Percentiles rank a stretch among this genome's conserved stretches.
phyloP scores from a whole-genome alignment of 2,797 vertebrate species.

The Orientallactaga sibirica region DNA sequence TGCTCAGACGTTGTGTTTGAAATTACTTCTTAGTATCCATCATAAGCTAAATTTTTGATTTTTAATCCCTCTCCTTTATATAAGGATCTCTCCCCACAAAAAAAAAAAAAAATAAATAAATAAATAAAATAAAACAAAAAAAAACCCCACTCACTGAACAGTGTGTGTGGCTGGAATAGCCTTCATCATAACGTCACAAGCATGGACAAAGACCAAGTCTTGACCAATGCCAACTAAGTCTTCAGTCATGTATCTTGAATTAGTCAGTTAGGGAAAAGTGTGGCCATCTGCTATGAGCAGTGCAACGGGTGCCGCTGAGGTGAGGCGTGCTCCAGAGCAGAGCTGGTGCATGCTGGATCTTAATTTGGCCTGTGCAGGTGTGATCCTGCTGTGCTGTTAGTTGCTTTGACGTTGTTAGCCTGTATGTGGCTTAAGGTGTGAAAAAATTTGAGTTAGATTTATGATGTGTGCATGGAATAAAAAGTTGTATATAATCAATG shows the following conservation, averaged over 20 bases:
- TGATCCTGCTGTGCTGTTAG: background rate
- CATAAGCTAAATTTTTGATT: background rate
- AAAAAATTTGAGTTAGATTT: constrained; percentile 29
- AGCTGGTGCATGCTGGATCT: background rate
- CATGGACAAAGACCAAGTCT: background rate
- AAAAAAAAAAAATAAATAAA: too few species aligned
- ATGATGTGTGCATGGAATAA: background rate
- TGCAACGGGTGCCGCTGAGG: background rate
- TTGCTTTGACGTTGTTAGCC: background rate
- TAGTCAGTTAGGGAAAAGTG: background rate
- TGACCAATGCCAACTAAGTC: background rate
- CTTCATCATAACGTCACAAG: background rate
- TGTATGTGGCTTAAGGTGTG: constrained; percentile 19
- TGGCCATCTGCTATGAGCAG: background rate
- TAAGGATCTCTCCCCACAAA: too few species aligned
- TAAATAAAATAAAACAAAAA: too few species aligned
- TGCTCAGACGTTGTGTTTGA: background rate
- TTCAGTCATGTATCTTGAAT: constrained; percentile 12
- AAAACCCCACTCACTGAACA: background rate
- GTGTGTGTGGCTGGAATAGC: background rate
- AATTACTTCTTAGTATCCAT: constrained; percentile 21
- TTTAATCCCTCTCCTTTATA: too few species aligned
- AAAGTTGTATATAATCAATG: constrained; percentile 37
- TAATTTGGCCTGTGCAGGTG: constrained; percentile 43
- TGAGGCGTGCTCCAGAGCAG: constrained; percentile 16